A percentile compares a stretch with the other conserved stretches of the same genome.
phyloP scores from a whole-genome alignment of 1,140 invertebrate genomes.

The Scylla paramamosain region DNA sequence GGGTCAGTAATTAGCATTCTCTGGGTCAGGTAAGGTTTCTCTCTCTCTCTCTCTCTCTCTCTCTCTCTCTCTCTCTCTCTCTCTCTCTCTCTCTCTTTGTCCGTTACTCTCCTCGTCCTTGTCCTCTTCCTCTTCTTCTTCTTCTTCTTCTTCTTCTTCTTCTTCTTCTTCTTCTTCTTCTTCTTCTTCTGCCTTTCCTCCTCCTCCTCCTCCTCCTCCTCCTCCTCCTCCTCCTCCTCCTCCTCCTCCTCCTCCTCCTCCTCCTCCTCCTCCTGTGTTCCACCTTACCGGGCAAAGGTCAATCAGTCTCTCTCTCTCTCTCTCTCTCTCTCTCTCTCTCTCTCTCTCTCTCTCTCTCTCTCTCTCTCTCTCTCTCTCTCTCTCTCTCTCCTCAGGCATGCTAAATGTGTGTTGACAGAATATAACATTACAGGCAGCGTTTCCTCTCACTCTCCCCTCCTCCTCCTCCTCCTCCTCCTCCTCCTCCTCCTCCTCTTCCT shows the following conservation, averaged over 20 bases:
- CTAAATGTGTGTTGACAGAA: conserved; percentile 23
- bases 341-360: conserved; percentile 20
- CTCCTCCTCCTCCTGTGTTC: not conserved
- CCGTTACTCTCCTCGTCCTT: not conserved
- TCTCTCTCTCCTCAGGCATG: not conserved
- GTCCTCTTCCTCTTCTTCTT: not conserved
- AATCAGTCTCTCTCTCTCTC: no score
- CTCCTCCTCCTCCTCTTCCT: conserved; percentile 1
- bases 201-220: not conserved
- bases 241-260: not conserved
- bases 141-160: not conserved
- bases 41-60: no score
- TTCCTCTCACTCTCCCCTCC: not conserved
- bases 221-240: not conserved
- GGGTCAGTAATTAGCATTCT: conserved; percentile 1
- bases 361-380: conserved; percentile 20
- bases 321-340: conserved; percentile 20
- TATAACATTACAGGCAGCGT: conserved; percentile 12
- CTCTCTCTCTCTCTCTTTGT: conserved; percentile 1
- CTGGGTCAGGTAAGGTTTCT: not conserved
- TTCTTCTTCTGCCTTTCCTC: no score
- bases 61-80: not conserved
- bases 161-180: no score
- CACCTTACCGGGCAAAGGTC: not conserved
- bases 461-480: not conserved